A percentile compares a stretch with the other conserved stretches of the same genome.
These are phyloP conservation scores for Cosmorhoe ocellata DNA, from an alignment of 2,888 invertebrate genomes.

Conservation along the genomic window DNA sequence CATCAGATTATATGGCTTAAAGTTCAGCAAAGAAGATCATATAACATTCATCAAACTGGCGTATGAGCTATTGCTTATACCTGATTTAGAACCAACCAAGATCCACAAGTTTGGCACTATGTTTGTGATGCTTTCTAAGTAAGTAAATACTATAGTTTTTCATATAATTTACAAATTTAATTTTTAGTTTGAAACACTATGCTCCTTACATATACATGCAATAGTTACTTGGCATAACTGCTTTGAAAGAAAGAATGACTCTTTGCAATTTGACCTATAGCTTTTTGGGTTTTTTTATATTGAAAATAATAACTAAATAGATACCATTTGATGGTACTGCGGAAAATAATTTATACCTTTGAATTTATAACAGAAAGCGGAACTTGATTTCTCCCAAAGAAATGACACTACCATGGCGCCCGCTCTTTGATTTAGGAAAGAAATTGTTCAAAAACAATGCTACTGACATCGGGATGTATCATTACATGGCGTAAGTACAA, in stretches of 20 bases:
- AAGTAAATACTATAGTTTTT: constrained; percentile 59
- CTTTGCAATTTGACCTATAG: no score
- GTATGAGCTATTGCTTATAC: constrained; percentile 89
- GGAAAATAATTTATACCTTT: no score
- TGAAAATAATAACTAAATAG: no score
- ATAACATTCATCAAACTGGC: constrained; percentile 89
- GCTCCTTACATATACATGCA: no score
- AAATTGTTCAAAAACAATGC: constrained; percentile 82
- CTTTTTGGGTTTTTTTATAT: no score
- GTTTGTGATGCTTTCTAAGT: constrained; percentile 88
- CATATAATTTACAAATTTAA: no score
- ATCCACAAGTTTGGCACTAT: constrained; percentile 87
- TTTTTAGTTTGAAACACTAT: no score
- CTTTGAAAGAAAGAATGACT: no score
- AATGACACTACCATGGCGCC: constrained; percentile 91
- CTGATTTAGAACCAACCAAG: constrained; percentile 89
- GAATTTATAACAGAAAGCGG: constrained; percentile 84
- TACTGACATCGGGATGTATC: constrained; percentile 83
- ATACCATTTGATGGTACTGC: no score
- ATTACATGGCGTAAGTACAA: constrained; percentile 74
- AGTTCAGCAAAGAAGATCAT: constrained; percentile 96
- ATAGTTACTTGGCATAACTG: no score
- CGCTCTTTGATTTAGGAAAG: constrained; percentile 87
- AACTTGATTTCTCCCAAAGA: constrained; percentile 90
- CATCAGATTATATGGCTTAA: constrained; percentile 90